Conservation (phyloP, 2,888 invertebrate genomes). For the Rhingia campestris region DNA sequence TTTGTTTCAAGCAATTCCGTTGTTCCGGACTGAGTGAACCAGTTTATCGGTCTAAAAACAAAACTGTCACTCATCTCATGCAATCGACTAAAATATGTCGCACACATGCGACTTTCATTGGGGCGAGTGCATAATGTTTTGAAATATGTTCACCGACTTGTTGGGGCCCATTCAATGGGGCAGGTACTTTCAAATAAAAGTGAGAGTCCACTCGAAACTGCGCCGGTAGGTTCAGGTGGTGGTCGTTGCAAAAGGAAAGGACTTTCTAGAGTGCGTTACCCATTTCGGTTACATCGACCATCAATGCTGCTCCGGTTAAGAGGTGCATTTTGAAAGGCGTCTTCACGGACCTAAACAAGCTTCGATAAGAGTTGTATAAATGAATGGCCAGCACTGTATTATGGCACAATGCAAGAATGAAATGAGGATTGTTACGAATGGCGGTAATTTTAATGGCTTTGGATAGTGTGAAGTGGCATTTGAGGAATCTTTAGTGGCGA, state of each 20-base stretch:
- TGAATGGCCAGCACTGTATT: constrained; percentile 12
- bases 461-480: constrained; percentile 1
- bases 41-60: constrained; percentile 20
- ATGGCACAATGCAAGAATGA: constrained; percentile 24
- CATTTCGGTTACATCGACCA: not conserved
- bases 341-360: too few relatives aligned
- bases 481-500: constrained; percentile 9
- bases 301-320: constrained; percentile 17
- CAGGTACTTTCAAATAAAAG: constrained; percentile 62
- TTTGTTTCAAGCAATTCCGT: not conserved
- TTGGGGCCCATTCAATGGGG: constrained; percentile 29
- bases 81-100: not conserved
- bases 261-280: constrained; percentile 40
- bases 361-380: not conserved
- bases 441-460: constrained; percentile 4
- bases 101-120: constrained; percentile 14
- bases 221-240: not conserved
- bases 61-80: not conserved
- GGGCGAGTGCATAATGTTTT: not conserved
- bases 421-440: constrained; percentile 4
- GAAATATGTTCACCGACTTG: not conserved
- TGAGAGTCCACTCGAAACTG: constrained; percentile 45
- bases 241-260: constrained; percentile 9
- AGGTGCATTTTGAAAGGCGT: constrained; percentile 7
- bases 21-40: constrained; percentile 6